phyloP scores from a whole-genome alignment of 2,113 vertebrate genomes.

The Bubalus kerabau region DNA sequence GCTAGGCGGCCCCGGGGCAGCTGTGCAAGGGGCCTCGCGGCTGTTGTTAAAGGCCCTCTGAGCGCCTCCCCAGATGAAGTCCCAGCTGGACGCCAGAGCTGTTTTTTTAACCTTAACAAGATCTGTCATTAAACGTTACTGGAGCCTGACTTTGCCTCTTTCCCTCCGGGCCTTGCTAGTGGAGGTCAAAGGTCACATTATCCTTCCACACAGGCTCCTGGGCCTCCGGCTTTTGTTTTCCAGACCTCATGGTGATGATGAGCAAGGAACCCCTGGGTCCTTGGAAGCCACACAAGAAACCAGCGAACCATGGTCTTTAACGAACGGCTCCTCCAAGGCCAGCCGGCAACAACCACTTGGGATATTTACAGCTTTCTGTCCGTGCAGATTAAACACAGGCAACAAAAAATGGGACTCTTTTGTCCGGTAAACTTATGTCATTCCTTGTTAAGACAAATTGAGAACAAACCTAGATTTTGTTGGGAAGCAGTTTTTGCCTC shows the following conservation, averaged over 20 bases:
- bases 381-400: constrained; percentile 39
- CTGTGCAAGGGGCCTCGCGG: not conserved
- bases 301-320: constrained; percentile 22
- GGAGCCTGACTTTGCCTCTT: constrained; percentile 84
- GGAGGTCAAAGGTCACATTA: constrained; percentile 79
- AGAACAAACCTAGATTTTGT: not conserved
- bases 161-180: constrained; percentile 81
- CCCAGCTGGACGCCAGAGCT: constrained; percentile 79
- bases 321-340: not conserved
- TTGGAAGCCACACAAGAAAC: constrained; percentile 75
- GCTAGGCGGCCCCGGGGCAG: constrained; percentile 25
- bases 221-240: constrained; percentile 79
- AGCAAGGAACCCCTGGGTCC: constrained; percentile 74
- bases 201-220: constrained; percentile 79
- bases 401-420: not conserved
- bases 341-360: not conserved
- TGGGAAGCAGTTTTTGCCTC: constrained; percentile 12
- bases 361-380: constrained; percentile 47
- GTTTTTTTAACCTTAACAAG: constrained; percentile 89
- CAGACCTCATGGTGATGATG: constrained; percentile 79
- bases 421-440: constrained; percentile 28
- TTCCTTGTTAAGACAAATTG: constrained; percentile 51
- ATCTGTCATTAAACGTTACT: constrained; percentile 88
- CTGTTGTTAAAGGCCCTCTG: constrained; percentile 40
- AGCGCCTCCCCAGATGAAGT: constrained; percentile 73